Base-by-base conservation (phyloP, 1,140 invertebrate genomes). In the Oryctes rhinoceros region DNA sequence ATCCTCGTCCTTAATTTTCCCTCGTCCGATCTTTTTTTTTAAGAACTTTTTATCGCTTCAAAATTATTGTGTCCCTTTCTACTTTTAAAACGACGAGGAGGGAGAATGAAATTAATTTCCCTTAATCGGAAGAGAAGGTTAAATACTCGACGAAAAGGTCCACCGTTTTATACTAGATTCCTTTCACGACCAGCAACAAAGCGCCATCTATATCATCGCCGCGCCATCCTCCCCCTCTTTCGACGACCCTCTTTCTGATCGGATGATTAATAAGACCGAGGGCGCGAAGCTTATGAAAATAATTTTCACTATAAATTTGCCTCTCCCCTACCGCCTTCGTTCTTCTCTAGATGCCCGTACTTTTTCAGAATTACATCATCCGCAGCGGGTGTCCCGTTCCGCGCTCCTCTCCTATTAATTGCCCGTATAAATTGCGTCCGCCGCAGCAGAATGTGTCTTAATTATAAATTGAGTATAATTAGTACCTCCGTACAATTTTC, bases 341-440 rank as follows among this genome's bases (percentile, higher is more conserved):
- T 24, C 65, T 18, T 24, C 15, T 24, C 65, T 10, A 30, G 18
- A 13, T 15, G 20, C 65, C 24, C 24, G 15, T n/a, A 18, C 53
- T n/a, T 53, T 53, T 59, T 18, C 18, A 59, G 53, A 59, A 59
- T 59, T 59, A 59, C 15, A 18, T 59, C 15, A 18, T n/a, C 53
- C 53, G 5, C 53, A n/a, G 53, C 15, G 53, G 53, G 15, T n/a
- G 53, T 18, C 65, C 65, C 65, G 65, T 71, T 20, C 35, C 24
- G 13, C n/a, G 53, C 53, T 15, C 20, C 65, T 35, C 13, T 71
- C 24, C 65, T 24, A 71, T 71, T 71, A 71, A 71, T 71, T 71
- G 65, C 65, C 65, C 30, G 65, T 71, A 71, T 71, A 71, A 71
- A 71, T 71, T 71, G 65, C 65, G 65, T 30, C 65, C 65, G 65